phyloP scores from a whole-genome alignment of 2,797 vertebrate species.

The Neopelma chrysocephalum region DNA sequence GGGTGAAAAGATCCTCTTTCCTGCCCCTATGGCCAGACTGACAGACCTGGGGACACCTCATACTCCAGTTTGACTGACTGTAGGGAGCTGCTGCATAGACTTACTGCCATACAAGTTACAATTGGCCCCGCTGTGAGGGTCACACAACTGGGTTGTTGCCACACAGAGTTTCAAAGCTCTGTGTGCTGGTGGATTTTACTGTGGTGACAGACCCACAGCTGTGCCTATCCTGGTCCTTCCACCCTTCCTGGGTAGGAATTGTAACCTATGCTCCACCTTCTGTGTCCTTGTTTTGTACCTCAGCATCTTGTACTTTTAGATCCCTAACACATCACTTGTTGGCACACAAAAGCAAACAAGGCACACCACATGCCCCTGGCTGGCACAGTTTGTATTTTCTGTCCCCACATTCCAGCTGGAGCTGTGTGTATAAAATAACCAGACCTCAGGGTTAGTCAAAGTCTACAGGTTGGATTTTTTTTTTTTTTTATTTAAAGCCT shows the following conservation, averaged over 20 bases:
- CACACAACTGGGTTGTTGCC: rapidly evolving
- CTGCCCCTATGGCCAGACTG: background rate
- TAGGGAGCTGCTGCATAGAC: background rate
- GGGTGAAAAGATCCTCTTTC: background rate
- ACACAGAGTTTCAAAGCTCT: background rate
- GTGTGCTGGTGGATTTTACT: background rate
- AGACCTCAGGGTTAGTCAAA: background rate
- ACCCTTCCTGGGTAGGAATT: background rate
- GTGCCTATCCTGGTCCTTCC: background rate
- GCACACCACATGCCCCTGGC: background rate
- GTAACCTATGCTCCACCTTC: background rate
- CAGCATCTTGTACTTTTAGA: background rate
- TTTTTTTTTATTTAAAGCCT: background rate
- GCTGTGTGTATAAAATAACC: background rate
- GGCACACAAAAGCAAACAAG: background rate
- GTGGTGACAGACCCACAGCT: background rate
- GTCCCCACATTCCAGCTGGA: background rate
- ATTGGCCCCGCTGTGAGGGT: background rate
- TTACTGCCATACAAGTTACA: rapidly evolving
- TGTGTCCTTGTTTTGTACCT: background rate
- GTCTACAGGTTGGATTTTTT: background rate
- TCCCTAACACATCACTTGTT: background rate
- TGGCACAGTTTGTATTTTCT: background rate
- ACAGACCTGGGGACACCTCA: background rate
- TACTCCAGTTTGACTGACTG: background rate